These are phyloP conservation scores for Synaphobranchus kaupii DNA, from an alignment of 2,797 vertebrate genomes.

Conservation along the genomic window DNA sequence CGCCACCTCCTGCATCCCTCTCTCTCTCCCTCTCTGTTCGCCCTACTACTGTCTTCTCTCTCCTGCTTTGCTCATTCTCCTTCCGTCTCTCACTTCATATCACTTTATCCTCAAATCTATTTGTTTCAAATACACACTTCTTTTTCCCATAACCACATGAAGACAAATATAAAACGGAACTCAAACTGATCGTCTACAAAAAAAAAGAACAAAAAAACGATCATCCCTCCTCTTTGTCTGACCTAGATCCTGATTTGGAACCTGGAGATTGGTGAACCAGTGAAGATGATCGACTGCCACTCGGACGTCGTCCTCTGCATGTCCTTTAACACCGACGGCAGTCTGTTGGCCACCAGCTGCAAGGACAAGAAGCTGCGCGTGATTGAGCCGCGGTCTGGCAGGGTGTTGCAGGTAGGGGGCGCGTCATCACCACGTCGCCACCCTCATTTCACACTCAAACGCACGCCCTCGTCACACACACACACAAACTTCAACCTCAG, in stretches of 20 bases:
- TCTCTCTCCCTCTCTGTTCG: background rate
- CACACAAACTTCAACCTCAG: background rate
- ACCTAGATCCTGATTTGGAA: constrained; percentile 96
- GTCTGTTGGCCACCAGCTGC: constrained; percentile 92
- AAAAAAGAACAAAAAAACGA: background rate
- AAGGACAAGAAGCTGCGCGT: constrained; percentile 94
- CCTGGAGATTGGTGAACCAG: constrained; percentile 91
- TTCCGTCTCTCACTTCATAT: background rate
- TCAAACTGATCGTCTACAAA: background rate
- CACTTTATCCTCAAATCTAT: background rate
- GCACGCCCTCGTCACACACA: background rate
- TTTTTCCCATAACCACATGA: too few species aligned
- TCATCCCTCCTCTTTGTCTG: background rate
- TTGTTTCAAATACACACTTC: background rate
- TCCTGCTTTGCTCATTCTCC: background rate
- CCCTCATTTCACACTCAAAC: background rate
- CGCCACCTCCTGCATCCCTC: background rate
- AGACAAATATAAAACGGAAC: background rate
- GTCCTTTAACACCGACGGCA: constrained; percentile 95
- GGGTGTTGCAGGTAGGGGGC: constrained; percentile 84
- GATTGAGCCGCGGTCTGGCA: constrained; percentile 91
- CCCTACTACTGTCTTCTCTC: background rate
- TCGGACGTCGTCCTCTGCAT: constrained; percentile 92
- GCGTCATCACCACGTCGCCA: too few species aligned
- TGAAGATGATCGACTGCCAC: constrained; percentile 99